These are phyloP conservation scores for Petrolisthes cinctipes DNA, from an alignment of 2,888 invertebrate genomes.

Conservation along the genomic window DNA sequence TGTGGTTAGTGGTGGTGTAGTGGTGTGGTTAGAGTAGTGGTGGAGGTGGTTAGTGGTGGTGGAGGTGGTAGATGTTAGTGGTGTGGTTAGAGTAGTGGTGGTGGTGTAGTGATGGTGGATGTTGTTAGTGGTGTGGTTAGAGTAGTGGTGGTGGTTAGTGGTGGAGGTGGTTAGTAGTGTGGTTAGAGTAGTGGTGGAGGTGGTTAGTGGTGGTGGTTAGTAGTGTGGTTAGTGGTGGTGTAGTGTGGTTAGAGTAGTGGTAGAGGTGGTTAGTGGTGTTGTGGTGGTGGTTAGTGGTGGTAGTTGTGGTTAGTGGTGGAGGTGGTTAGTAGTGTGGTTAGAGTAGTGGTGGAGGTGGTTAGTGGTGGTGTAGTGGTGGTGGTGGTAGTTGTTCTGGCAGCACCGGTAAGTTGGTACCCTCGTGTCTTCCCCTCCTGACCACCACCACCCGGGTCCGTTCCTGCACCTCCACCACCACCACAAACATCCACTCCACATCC, in stretches of 20 bases:
- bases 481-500: slow-evolving; percentile 2
- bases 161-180: neutral
- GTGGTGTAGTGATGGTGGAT: neutral
- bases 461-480: slow-evolving; percentile 30
- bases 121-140: neutral
- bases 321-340: neutral
- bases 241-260: neutral
- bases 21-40: neutral
- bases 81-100: neutral
- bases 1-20: neutral
- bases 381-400: slow-evolving; percentile 23
- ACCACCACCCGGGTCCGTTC: slow-evolving; percentile 47
- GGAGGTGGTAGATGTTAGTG: neutral
- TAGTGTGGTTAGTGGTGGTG: neutral
- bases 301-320: slow-evolving; percentile 1
- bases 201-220: neutral
- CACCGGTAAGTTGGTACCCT: slow-evolving; percentile 55
- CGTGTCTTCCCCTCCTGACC: slow-evolving; percentile 46
- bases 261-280: neutral
- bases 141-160: neutral
- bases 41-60: neutral
- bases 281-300: neutral
- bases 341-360: neutral
- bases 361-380: slow-evolving; percentile 2
- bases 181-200: slow-evolving; percentile 2